A percentile compares a stretch with the other conserved stretches of the same genome.
These are phyloP conservation scores for Crepidodera aurea DNA, from an alignment of 2,888 invertebrate species.

Conservation along the genomic window DNA sequence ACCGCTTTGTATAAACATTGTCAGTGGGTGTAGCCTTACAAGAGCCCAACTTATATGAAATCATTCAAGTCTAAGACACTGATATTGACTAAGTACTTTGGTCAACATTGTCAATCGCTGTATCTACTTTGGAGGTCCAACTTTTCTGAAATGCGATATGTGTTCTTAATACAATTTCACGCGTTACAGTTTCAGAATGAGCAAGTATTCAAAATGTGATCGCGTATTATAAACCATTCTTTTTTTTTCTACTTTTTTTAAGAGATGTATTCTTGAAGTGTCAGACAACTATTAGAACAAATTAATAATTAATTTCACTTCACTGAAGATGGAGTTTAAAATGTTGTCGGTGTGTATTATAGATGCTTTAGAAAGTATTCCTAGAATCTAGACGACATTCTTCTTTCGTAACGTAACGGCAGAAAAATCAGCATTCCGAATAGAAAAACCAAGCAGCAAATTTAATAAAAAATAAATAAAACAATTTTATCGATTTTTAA, in stretches of 20 bases:
- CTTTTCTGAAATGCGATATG: conserved; percentile 59
- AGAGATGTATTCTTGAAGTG: conserved; percentile 32
- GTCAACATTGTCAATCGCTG: conserved; percentile 40
- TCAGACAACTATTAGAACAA: conserved; percentile 32
- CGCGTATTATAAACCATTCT: conserved; percentile 28
- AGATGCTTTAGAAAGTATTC: too few species aligned
- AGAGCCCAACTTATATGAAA: not conserved
- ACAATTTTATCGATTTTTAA: too few species aligned
- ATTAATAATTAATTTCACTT: conserved; percentile 2
- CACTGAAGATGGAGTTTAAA: too few species aligned
- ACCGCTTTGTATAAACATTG: not conserved
- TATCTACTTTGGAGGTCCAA: conserved; percentile 58
- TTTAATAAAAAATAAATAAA: too few species aligned
- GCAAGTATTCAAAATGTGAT: conserved; percentile 39
- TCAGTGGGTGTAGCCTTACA: conserved; percentile 15
- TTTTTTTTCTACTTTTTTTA: conserved; percentile 34
- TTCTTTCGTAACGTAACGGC: too few species aligned
- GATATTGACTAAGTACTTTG: conserved; percentile 16
- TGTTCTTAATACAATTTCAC: conserved; percentile 61
- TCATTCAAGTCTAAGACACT: conserved; percentile 13
- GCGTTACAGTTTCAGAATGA: conserved; percentile 54
- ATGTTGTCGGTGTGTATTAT: too few species aligned
- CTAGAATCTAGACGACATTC: too few species aligned
- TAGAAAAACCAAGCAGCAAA: too few species aligned
- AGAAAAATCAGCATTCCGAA: too few species aligned